Conservation (phyloP, 2,797 vertebrate genomes). For the Pempheris klunzingeri region DNA sequence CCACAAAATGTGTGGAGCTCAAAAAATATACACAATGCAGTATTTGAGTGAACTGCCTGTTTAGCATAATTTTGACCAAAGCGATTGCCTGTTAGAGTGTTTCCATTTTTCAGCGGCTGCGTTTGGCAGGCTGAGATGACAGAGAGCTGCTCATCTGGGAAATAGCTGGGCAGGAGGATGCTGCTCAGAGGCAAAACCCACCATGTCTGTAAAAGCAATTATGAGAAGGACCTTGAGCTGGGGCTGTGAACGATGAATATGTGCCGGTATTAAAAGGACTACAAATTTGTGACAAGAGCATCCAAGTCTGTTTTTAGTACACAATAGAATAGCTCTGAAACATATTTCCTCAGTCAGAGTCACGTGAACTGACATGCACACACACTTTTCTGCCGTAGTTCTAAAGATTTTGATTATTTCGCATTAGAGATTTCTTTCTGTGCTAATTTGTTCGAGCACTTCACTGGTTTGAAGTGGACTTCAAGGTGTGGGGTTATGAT, state of each 20-base stretch:
- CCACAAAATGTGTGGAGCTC: neutral
- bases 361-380: neutral
- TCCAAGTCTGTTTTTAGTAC: conserved; percentile 18
- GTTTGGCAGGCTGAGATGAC: conserved; percentile 69
- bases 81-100: conserved; percentile 53
- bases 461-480: neutral
- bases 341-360: conserved; percentile 1
- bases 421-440: no score
- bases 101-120: conserved; percentile 58
- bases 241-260: conserved; percentile 48
- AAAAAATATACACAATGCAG: conserved; percentile 16
- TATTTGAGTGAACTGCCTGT: conserved; percentile 42
- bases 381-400: neutral
- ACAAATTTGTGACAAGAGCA: conserved; percentile 37
- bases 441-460: neutral
- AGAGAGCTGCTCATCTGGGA: conserved; percentile 74
- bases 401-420: conserved; percentile 5
- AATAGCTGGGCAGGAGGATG: conserved; percentile 65
- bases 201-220: conserved; percentile 78
- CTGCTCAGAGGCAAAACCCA: conserved; percentile 64
- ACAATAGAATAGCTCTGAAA: conserved; percentile 12
- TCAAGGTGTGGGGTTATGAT: neutral
- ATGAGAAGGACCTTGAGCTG: conserved; percentile 65
- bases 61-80: conserved; percentile 61
- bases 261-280: conserved; percentile 37